Evolutionary conservation across 2,888 invertebrate genomes (phyloP).

Genomic region (Dicranocentrus wangi): DNA sequence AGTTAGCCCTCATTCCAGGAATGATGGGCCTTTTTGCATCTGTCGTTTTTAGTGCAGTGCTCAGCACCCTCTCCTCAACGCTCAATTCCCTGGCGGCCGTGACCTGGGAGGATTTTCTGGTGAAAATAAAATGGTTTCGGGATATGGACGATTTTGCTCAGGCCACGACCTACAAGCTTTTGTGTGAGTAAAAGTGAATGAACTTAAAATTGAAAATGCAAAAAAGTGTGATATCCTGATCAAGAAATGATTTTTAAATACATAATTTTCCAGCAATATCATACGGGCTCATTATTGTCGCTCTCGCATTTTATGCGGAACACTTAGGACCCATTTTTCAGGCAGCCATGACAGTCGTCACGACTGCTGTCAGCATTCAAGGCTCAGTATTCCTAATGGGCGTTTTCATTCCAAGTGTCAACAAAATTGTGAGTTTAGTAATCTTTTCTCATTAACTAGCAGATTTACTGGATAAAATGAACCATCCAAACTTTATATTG

Average conservation of each 20-base stretch:
- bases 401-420: slow-evolving; percentile 68
- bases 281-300: slow-evolving; percentile 59
- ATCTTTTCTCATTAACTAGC: neutral
- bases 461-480: neutral
- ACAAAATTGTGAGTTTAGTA: slow-evolving; percentile 60
- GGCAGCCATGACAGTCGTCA: slow-evolving; percentile 62
- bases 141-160: slow-evolving; percentile 62
- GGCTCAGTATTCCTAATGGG: slow-evolving; percentile 68
- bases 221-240: neutral
- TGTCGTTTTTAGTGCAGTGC: slow-evolving; percentile 66
- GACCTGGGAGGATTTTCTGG: slow-evolving; percentile 69
- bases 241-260: neutral
- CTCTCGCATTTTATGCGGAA: slow-evolving; percentile 66
- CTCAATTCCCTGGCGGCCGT: slow-evolving; percentile 70
- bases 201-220: neutral
- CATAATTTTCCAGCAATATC: slow-evolving; percentile 45
- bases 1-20: slow-evolving; percentile 69
- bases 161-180: slow-evolving; percentile 57
- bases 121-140: slow-evolving; percentile 55
- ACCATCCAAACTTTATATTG: neutral
- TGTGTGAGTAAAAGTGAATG: slow-evolving; percentile 45
- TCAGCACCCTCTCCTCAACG: slow-evolving; percentile 68
- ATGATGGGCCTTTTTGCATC: slow-evolving; percentile 70
- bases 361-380: slow-evolving; percentile 61
- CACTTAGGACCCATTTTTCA: slow-evolving; percentile 67